Conservation (phyloP, 2,888 invertebrate species). For the Periphyllus acericola region DNA sequence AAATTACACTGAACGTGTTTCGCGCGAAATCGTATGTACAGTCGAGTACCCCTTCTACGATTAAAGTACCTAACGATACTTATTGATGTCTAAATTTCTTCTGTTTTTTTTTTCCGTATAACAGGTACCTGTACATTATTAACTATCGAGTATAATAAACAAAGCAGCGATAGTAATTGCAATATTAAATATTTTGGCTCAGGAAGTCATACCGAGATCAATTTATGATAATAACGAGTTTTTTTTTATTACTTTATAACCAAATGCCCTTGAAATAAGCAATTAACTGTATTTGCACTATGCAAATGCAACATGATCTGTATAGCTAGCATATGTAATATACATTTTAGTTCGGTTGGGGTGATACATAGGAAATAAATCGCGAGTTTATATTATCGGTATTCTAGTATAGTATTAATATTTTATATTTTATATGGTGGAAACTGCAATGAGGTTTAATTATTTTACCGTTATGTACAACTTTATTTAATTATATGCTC, state of each 20-base stretch:
- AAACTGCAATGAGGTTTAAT: too few relatives aligned
- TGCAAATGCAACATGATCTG: background rate
- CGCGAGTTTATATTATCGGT: too few relatives aligned
- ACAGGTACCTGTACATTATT: background rate
- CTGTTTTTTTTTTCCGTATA: background rate
- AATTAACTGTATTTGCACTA: background rate
- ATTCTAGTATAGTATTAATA: too few relatives aligned
- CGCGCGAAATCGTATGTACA: background rate
- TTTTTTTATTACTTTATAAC: background rate
- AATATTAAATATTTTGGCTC: background rate
- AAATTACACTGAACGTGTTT: background rate
- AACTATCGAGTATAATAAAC: background rate
- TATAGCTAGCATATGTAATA: background rate
- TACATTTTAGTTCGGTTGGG: too few relatives aligned
- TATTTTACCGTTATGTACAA: too few relatives aligned
- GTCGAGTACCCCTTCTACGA: constrained; percentile 24
- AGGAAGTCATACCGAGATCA: background rate
- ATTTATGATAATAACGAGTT: background rate
- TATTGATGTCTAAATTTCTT: background rate
- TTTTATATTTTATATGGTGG: too few relatives aligned
- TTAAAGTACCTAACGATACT: background rate
- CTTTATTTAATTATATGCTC: too few relatives aligned
- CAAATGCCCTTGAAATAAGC: background rate
- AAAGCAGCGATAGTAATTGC: background rate
- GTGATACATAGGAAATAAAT: too few relatives aligned